Evolutionary conservation across 2,797 vertebrate species (phyloP), one percentile per base, ranked within the genome.

Genomic region (Gymnothorax javanicus): DNA sequence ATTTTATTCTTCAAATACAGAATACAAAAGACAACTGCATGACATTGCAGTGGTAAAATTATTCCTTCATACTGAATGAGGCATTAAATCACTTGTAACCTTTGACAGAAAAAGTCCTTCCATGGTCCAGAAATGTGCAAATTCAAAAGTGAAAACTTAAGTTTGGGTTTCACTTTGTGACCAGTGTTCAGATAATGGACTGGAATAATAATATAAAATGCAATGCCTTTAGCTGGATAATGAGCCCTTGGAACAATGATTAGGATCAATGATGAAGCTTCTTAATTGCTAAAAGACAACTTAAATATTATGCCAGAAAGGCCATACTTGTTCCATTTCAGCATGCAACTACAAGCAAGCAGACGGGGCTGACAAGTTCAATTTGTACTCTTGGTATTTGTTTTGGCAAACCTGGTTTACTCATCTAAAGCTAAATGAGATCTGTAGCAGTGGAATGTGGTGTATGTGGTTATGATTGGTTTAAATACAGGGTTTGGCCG

Each of bases 1-100:
- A 23, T 73, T 85, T 88, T 88, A 87, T 86, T 86, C 85, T 88
- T 77, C 84, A 56, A 57, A 81, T 60, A 87, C 83, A 87, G 86
- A 62, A 79, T 85, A 85, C 73, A 81, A 87, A 87, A 85, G 27
- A 88, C 17, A 56, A 17, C 23, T 87, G 54, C 84, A 86, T 17
- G 82, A 77, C 12, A 84, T 54, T 17, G 54, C 54, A 73, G 20
- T 77, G 43, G 52, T 20, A 43, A 62, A 62, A 58, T 84, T 12
- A 87, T 52, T 89, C 62, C 13, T 60, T 85, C 60, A 87, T 60
- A 59, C 87, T 71, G 57, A 84, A 83, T 33, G 57, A 85, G 9
- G 84, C 75, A 57, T 27, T 43, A 23, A 4, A 20, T 23, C 56
- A n/a, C 20, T 3, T 86, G 3, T 62, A 50, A 27, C 3, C 43